These are phyloP conservation scores for Meiosimyza platycephala DNA, from an alignment of 2,888 invertebrate species.

Conservation along the genomic window DNA sequence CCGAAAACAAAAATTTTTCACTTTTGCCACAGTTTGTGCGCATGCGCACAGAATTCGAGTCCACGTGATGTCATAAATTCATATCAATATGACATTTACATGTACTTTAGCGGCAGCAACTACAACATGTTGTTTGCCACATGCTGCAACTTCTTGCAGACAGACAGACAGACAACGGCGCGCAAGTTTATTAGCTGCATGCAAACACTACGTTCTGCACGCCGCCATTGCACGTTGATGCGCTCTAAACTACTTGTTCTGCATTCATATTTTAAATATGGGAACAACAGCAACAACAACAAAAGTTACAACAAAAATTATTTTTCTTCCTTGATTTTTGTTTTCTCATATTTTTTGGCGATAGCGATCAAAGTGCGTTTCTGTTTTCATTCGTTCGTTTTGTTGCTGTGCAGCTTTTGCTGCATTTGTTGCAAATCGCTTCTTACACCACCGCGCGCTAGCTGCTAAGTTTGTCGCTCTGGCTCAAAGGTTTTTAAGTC, in stretches of 20 bases:
- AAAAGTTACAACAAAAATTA: conserved; percentile 38
- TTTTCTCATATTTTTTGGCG: conserved; percentile 34
- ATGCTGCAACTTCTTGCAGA: conserved; percentile 2
- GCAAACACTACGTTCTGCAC: background rate
- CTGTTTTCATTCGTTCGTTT: background rate
- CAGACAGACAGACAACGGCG: background rate
- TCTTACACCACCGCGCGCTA: background rate
- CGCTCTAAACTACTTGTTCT: conserved; percentile 19
- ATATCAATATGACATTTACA: conserved; percentile 66
- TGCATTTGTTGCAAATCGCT: background rate
- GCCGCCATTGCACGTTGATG: background rate
- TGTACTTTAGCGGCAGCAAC: conserved; percentile 55
- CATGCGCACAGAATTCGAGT: conserved; percentile 40
- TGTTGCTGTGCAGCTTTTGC: background rate
- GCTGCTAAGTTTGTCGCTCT: background rate
- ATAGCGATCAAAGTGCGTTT: conserved; percentile 46
- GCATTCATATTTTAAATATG: conserved; percentile 22
- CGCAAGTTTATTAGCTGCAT: background rate
- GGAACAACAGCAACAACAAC: conserved; percentile 31
- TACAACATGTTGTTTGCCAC: conserved; percentile 47
- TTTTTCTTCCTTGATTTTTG: conserved; percentile 19
- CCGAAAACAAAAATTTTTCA: conserved; percentile 34
- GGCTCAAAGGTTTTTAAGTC: background rate
- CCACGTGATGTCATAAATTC: conserved; percentile 65
- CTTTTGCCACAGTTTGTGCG: conserved; percentile 10